Conservation (phyloP, 2,113 vertebrate species). For the Oreochromis spilurus region DNA sequence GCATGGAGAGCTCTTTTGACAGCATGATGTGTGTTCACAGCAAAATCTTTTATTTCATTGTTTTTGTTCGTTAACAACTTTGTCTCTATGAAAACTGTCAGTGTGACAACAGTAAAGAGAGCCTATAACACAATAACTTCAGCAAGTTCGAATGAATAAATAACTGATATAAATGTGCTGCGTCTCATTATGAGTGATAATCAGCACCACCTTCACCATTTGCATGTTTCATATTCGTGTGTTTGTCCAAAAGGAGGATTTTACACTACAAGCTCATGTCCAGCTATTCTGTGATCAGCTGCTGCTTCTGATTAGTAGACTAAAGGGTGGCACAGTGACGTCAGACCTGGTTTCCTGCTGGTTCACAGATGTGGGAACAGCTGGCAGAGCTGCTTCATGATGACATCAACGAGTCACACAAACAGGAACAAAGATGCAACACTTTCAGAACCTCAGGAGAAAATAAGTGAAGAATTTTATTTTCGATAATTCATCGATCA, state of each 20-base stretch:
- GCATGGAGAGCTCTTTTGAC: neutral
- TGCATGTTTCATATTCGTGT: neutral
- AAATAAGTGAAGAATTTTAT: neutral
- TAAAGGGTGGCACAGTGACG: neutral
- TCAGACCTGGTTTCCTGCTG: neutral
- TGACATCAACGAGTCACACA: neutral
- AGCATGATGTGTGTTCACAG: neutral
- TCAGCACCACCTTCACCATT: neutral
- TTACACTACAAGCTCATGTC: neutral
- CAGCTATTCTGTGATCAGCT: neutral
- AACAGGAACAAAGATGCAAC: neutral
- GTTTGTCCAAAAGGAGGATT: neutral
- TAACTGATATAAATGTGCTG: rapidly evolving
- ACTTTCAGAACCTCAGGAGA: neutral
- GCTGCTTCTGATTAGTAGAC: neutral
- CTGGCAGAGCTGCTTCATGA: neutral
- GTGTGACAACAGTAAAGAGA: neutral
- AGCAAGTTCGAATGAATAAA: neutral
- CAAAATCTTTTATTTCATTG: neutral
- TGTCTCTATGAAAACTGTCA: neutral
- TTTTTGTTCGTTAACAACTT: neutral
- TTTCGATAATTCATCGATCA: neutral
- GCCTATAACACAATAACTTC: rapidly evolving
- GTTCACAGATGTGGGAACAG: neutral
- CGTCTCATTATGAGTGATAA: neutral